phyloP scores from a whole-genome alignment of 2,888 invertebrate genomes.

The Onthophagus sagittarius region DNA sequence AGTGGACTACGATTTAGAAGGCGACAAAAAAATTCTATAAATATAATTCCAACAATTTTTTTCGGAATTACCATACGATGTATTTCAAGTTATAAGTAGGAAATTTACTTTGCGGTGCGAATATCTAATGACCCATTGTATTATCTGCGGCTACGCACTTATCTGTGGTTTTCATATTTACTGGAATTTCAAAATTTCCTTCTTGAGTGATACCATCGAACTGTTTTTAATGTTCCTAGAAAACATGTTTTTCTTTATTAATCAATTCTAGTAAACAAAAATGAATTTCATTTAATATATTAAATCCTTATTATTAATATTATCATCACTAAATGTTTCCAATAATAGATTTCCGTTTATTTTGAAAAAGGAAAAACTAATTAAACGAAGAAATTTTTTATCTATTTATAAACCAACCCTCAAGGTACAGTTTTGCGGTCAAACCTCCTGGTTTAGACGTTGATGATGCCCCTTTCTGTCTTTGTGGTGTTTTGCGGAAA shows the following conservation, averaged over 20 bases:
- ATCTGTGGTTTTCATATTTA: not conserved
- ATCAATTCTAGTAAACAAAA: not conserved
- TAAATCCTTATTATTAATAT: too few species aligned
- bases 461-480: not conserved
- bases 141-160: not conserved
- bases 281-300: not conserved
- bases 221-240: not conserved
- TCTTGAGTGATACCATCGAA: not conserved
- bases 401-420: not conserved
- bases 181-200: not conserved
- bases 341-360: too few species aligned
- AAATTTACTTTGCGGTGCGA: not conserved
- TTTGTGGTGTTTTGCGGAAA: not conserved
- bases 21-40: too few species aligned
- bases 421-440: not conserved
- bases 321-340: too few species aligned
- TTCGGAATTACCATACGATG: too few species aligned
- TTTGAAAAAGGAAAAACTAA: too few species aligned
- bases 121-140: not conserved
- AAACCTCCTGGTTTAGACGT: not conserved
- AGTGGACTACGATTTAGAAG: too few species aligned
- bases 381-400: not conserved
- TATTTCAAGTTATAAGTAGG: not conserved
- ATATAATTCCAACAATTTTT: too few species aligned
- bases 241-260: not conserved